Evolutionary conservation across 2,797 vertebrate species (phyloP), one percentile per base, ranked within the genome.

Genomic region (Poeciliopsis infans): DNA sequence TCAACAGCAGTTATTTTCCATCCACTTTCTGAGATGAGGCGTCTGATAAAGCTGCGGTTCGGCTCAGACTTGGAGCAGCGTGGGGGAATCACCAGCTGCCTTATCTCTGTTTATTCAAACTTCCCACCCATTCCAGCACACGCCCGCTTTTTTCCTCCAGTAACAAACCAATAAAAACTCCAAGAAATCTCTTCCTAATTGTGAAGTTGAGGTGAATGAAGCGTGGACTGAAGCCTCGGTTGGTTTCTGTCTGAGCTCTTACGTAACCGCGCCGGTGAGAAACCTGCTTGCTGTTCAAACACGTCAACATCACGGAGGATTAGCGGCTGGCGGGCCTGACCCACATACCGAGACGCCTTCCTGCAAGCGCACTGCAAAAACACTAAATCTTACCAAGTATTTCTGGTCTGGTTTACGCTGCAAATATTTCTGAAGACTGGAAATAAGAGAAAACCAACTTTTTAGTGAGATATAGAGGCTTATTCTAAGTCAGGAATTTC

Each of bases 201-300:
- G 87, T 86, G 75, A 77, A 86, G 88, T 86, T 90, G 74, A 88
- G 85, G 85, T 90, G 87, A 91, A 93, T 91, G 78, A 85, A 90
- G 92, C 83, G 79, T 81, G 79, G 86, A 93, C 85, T 83, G 83
- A 88, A 80, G 25, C 78, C 75, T 75, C 69, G 72, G 6, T 77
- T 77, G 75, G 72, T 86, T 84, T 89, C 51, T 73, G 53, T 70
- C 49, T 90, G 86, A 83, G 79, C 57, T 79, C 79, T 93, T 94
- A 92, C 81, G 80, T 93, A 94, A 94, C 82, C 15, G 77, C 43
- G 83, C 79, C 59, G 88, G 87, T 95, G 95, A 94, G 94, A 70
- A 96, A 95, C 83, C 86, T 86, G 90, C 86, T 90, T 87, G 92
- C 92, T 95, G 94, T 94, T 91, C 93, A 96, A 95, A 95, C 94